Conservation (phyloP, 2,888 invertebrate genomes). For the Punctoribates punctum region DNA sequence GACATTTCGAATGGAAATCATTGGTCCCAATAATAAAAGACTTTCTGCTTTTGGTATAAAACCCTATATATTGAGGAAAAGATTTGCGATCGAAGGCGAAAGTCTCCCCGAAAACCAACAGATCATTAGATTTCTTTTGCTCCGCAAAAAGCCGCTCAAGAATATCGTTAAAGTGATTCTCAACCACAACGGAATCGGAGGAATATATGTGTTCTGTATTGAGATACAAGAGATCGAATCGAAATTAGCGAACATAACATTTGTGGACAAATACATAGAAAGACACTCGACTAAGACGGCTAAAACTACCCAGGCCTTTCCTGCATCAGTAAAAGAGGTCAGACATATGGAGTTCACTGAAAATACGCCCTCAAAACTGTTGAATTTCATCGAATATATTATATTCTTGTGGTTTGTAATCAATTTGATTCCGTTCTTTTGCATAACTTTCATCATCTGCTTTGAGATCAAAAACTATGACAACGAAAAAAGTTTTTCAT, state of each 20-base stretch:
- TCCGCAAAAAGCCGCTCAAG: background rate
- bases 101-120: too few species aligned
- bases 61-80: background rate
- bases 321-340: too few species aligned
- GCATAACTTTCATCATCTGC: conserved; percentile 62
- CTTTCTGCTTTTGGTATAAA: background rate
- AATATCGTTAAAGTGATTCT: background rate
- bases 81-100: too few species aligned
- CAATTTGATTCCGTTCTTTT: conserved; percentile 61
- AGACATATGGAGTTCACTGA: background rate
- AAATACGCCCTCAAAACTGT: too few species aligned
- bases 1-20: background rate
- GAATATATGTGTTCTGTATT: background rate
- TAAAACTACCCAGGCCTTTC: background rate
- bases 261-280: background rate
- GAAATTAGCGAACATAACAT: background rate
- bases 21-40: background rate
- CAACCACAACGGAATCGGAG: background rate
- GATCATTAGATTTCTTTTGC: background rate
- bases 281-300: background rate
- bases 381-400: background rate
- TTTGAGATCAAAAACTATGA: background rate
- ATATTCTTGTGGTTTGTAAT: background rate
- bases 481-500: background rate
- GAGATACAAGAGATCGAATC: background rate